A percentile compares a stretch with the other conserved stretches of the same genome.
phyloP scores from a whole-genome alignment of 2,797 vertebrate genomes.

The Leuciscus waleckii region DNA sequence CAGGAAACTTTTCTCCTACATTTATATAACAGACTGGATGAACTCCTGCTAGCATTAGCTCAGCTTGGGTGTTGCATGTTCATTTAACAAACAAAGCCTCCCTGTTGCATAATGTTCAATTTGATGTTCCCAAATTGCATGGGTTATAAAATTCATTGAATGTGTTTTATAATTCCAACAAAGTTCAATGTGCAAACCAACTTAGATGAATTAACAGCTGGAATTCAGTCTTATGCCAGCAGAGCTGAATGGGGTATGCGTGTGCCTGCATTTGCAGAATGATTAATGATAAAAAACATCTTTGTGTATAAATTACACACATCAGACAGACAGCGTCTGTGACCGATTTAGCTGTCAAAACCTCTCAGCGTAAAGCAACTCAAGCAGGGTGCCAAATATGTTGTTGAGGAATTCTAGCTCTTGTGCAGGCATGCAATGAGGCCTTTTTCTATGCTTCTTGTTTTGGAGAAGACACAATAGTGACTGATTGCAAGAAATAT shows the following conservation, averaged over 20 bases:
- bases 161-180: not conserved
- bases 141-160: constrained; percentile 6
- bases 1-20: constrained; percentile 11
- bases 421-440: constrained; percentile 51
- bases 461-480: constrained; percentile 45
- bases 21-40: constrained; percentile 16
- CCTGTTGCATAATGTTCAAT: constrained; percentile 18
- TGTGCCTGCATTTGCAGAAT: constrained; percentile 38
- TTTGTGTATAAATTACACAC: constrained; percentile 44
- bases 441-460: constrained; percentile 1
- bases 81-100: constrained; percentile 25
- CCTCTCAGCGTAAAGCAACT: constrained; percentile 22
- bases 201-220: constrained; percentile 6
- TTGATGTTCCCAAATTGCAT: constrained; percentile 5
- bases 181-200: not conserved
- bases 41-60: constrained; percentile 19
- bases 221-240: constrained; percentile 15
- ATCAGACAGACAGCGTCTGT: constrained; percentile 41
- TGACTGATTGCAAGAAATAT: constrained; percentile 21
- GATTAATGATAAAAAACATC: constrained; percentile 50
- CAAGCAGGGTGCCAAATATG: constrained; percentile 42
- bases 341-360: constrained; percentile 52
- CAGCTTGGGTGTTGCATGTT: constrained; percentile 26
- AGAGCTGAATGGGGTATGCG: not conserved
- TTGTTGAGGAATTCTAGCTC: constrained; percentile 34